A percentile compares a stretch with the other conserved stretches of the same genome.
phyloP scores from a whole-genome alignment of 2,113 vertebrate species.

The Lepus europaeus region DNA sequence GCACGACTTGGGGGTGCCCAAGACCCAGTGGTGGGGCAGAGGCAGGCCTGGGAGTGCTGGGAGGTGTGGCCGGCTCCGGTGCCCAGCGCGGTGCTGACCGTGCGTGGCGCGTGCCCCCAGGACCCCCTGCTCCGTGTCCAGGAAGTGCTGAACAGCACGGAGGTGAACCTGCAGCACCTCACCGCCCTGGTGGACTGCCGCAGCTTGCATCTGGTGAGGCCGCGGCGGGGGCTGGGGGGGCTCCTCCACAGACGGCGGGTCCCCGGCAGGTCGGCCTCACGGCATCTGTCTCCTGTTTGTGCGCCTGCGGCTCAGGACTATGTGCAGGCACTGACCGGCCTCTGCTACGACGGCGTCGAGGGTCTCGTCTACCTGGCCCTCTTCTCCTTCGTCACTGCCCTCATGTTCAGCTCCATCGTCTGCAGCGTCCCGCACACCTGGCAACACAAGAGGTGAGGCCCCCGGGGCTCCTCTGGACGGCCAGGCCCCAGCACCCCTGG shows the following conservation, averaged over 20 bases:
- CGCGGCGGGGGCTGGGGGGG: rapidly evolving
- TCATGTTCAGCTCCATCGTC: slow-evolving; percentile 98
- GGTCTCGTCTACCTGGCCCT: slow-evolving; percentile 98
- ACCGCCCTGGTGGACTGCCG: slow-evolving; percentile 98
- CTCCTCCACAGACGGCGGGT: too few species aligned
- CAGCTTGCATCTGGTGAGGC: slow-evolving; percentile 97
- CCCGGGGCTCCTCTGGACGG: neutral
- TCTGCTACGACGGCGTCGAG: slow-evolving; percentile 98
- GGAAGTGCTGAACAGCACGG: slow-evolving; percentile 94
- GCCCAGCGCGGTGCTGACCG: neutral
- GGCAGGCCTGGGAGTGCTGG: rapidly evolving
- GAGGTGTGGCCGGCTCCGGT: neutral
- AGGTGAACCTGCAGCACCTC: slow-evolving; percentile 97
- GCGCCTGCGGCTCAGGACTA: slow-evolving; percentile 91
- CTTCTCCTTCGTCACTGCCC: slow-evolving; percentile 97
- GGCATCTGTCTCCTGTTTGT: neutral
- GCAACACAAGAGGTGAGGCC: slow-evolving; percentile 93
- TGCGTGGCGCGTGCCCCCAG: slow-evolving; percentile 80
- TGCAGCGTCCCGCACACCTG: slow-evolving; percentile 98
- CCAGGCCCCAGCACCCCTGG: neutral
- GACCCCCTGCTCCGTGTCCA: slow-evolving; percentile 94
- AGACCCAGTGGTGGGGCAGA: too few species aligned
- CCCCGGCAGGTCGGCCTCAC: neutral
- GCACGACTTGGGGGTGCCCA: too few species aligned
- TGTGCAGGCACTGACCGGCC: slow-evolving; percentile 94